Conservation (phyloP, 2,888 invertebrate species). For the Cryptocephalus moraei region DNA sequence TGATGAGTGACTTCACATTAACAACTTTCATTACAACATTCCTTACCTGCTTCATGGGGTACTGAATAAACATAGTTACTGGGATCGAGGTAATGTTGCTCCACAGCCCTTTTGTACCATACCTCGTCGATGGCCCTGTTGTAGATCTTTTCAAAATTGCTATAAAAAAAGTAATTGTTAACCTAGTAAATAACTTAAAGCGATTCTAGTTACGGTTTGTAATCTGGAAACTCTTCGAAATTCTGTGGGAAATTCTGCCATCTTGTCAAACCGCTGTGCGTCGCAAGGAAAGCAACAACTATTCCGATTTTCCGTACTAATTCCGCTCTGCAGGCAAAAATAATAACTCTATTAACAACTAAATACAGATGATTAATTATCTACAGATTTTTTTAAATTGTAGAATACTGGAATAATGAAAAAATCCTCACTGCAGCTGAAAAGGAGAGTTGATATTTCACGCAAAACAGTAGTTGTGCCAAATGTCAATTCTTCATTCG, state of each 20-base stretch:
- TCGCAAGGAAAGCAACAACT: slow-evolving; percentile 78
- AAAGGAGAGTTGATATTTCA: background rate
- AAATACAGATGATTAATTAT: too few species aligned
- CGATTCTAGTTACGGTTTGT: slow-evolving; percentile 22
- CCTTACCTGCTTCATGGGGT: slow-evolving; percentile 50
- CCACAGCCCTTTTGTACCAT: slow-evolving; percentile 83
- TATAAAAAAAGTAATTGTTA: background rate
- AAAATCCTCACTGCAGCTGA: slow-evolving; percentile 3
- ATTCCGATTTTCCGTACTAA: slow-evolving; percentile 77
- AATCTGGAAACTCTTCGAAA: slow-evolving; percentile 33
- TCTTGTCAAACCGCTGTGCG: slow-evolving; percentile 80
- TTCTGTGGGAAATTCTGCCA: slow-evolving; percentile 70
- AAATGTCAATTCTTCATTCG: too few species aligned
- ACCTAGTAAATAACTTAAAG: background rate
- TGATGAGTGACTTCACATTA: too few species aligned
- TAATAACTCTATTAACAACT: too few species aligned
- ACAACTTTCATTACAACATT: background rate
- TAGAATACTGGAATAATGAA: background rate
- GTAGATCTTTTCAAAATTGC: slow-evolving; percentile 37
- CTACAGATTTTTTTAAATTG: too few species aligned
- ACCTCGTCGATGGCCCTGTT: slow-evolving; percentile 75
- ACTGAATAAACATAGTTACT: slow-evolving; percentile 76
- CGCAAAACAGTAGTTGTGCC: too few species aligned
- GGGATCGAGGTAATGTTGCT: slow-evolving; percentile 68
- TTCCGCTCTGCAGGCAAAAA: slow-evolving; percentile 53